These are phyloP conservation scores for Enteromius paludinosus DNA, from an alignment of 2,797 vertebrate species.

Conservation along the genomic window DNA sequence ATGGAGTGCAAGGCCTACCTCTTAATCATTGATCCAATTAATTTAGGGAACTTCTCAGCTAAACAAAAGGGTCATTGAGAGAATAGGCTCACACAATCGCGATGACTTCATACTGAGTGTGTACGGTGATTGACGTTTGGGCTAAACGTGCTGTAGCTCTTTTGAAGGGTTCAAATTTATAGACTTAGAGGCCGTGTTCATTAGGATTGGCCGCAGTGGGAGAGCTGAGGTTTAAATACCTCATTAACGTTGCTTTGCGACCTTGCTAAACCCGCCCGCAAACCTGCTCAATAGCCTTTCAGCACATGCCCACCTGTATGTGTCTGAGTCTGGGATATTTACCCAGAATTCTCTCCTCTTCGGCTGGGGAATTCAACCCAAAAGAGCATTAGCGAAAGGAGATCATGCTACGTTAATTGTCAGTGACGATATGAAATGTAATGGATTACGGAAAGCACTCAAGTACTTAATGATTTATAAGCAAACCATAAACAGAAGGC, in stretches of 20 bases:
- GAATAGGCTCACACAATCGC: slow-evolving; percentile 72
- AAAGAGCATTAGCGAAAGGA: slow-evolving; percentile 43
- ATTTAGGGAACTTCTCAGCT: slow-evolving; percentile 69
- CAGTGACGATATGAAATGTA: slow-evolving; percentile 35
- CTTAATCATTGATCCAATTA: slow-evolving; percentile 84
- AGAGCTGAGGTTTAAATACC: slow-evolving; percentile 53
- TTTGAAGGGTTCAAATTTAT: slow-evolving; percentile 62
- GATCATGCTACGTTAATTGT: slow-evolving; percentile 28
- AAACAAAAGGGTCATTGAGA: slow-evolving; percentile 71
- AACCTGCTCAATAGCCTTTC: slow-evolving; percentile 33
- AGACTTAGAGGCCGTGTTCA: slow-evolving; percentile 49
- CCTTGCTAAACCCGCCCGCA: slow-evolving; percentile 3
- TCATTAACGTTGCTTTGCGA: slow-evolving; percentile 53
- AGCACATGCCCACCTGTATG: slow-evolving; percentile 39
- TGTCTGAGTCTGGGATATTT: slow-evolving; percentile 16
- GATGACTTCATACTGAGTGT: slow-evolving; percentile 71
- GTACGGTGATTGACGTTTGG: slow-evolving; percentile 78
- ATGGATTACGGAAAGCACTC: slow-evolving; percentile 49
- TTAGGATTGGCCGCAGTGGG: slow-evolving; percentile 46
- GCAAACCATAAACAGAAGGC: slow-evolving; percentile 34
- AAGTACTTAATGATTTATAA: slow-evolving; percentile 47
- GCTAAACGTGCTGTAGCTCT: slow-evolving; percentile 70
- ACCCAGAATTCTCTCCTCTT: slow-evolving; percentile 8
- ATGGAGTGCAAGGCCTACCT: slow-evolving; percentile 72
- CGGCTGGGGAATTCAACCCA: slow-evolving; percentile 21